Conservation (phyloP, 2,797 vertebrate species). For the Coregonus suidteri region DNA sequence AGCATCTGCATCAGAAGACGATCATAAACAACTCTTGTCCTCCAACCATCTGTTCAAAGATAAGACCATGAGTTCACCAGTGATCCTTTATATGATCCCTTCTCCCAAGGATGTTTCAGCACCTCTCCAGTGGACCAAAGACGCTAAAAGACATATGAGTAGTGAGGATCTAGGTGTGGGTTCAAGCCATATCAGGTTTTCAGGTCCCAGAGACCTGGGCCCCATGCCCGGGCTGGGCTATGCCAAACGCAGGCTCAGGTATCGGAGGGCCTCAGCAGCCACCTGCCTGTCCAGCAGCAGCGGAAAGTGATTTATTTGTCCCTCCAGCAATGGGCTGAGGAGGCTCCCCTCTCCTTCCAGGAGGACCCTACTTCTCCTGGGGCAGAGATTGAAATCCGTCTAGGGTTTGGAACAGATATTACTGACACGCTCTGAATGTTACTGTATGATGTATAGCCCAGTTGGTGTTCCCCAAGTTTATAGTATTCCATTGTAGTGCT, state of each 20-base stretch:
- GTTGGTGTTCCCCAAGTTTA: too few relatives aligned
- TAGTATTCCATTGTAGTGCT: too few relatives aligned
- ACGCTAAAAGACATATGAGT: not conserved
- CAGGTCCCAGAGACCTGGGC: constrained; percentile 42
- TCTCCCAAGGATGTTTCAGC: not conserved
- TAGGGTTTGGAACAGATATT: not conserved
- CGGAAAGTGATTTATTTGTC: constrained; percentile 41
- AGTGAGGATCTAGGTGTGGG: not conserved
- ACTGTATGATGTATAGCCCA: too few relatives aligned
- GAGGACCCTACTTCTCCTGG: constrained; percentile 16
- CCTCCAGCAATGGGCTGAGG: constrained; percentile 38
- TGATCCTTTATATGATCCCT: too few relatives aligned
- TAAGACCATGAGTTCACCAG: too few relatives aligned
- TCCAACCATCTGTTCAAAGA: not conserved
- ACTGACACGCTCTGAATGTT: not conserved
- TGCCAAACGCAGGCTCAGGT: constrained; percentile 41
- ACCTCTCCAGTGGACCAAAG: not conserved
- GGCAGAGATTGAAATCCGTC: not conserved
- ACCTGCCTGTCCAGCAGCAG: constrained; percentile 51
- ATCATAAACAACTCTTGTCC: not conserved
- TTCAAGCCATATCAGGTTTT: not conserved
- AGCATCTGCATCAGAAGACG: not conserved
- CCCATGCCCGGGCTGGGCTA: constrained; percentile 49
- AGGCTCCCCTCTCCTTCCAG: constrained; percentile 41
- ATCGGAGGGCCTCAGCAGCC: constrained; percentile 42